Evolutionary conservation across 1,140 invertebrate genomes (phyloP), one percentile per base, ranked within the genome.

Genomic region (Harlomillsia oculata): DNA sequence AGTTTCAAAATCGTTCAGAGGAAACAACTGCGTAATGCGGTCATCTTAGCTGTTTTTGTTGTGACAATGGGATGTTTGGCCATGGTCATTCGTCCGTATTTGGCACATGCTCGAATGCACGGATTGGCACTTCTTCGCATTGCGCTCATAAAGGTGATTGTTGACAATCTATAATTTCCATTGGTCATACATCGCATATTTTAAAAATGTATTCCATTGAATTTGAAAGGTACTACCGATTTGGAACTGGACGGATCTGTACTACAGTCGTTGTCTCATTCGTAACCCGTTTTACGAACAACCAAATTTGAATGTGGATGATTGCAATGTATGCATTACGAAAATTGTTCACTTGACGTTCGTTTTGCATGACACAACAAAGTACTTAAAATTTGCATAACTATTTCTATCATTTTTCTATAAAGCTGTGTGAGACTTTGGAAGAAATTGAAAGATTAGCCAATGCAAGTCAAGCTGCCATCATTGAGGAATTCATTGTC

Each of bases 191-290:
- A 49, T 9, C 8, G 8, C 11, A 11, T 5, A 29, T 29, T 49
- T 32, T 14, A 20, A 30, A n/a, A 11, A 30, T 5, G 8, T 37
- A 14, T 29, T 53, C n/a, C 9, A 11, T 34, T 9, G 8, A 11
- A n/a, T 9, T 41, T 25, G 18, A 8, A 57, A 75, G 72, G 65
- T 85, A 8, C 67, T 87, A 9, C 83, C 85, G 1, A 72, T 84
- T 29, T 87, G 82, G 81, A 82, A 88, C 66, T 89, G 85, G 85
- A 82, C 82, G n/a, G 75, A 78, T 6, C 69, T 87, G 14, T 87
- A 86, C 64, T 80, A 84, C 65, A 78, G 81, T 53, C 76, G 78
- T 44, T 89, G 87, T 66, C 71, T 87, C 59, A 76, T 88, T 37
- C 75, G 78, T 30, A 83, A 78, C 72, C 80, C 80, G 3, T 79